Evolutionary conservation across 2,888 invertebrate genomes (phyloP).

Genomic region (Dynastes maya): DNA sequence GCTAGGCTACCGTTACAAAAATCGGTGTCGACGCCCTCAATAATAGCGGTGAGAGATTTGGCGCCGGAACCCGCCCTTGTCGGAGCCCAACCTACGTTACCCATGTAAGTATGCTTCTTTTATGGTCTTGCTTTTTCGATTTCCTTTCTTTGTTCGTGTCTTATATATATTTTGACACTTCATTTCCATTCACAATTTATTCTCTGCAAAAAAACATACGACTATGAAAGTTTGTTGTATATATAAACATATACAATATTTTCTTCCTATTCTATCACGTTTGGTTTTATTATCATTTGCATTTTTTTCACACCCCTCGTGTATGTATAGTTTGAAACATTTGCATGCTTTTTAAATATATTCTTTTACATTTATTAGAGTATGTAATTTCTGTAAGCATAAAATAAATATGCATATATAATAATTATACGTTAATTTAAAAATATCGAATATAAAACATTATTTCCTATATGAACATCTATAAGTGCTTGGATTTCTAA

Average conservation of each 20-base stretch:
- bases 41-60: slow-evolving; percentile 80
- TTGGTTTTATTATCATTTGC: slow-evolving; percentile 26
- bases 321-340: slow-evolving; percentile 21
- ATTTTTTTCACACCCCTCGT: slow-evolving; percentile 1
- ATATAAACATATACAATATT: slow-evolving; percentile 15
- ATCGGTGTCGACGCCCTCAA: slow-evolving; percentile 92
- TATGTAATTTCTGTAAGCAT: not conserved
- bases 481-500: too few species aligned
- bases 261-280: slow-evolving; percentile 14
- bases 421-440: not conserved
- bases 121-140: slow-evolving; percentile 40
- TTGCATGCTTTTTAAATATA: slow-evolving; percentile 30
- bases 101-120: slow-evolving; percentile 72
- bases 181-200: slow-evolving; percentile 15
- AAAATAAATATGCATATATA: not conserved
- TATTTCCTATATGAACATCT: too few species aligned
- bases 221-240: slow-evolving; percentile 11
- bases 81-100: slow-evolving; percentile 72
- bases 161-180: slow-evolving; percentile 39
- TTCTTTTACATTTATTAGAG: not conserved
- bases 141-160: slow-evolving; percentile 49
- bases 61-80: slow-evolving; percentile 73
- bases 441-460: not conserved
- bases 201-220: slow-evolving; percentile 7
- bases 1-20: slow-evolving; percentile 88